These are phyloP conservation scores for Rhadina sibilatrix DNA, from an alignment of 2,113 vertebrate genomes.

Conservation along the genomic window DNA sequence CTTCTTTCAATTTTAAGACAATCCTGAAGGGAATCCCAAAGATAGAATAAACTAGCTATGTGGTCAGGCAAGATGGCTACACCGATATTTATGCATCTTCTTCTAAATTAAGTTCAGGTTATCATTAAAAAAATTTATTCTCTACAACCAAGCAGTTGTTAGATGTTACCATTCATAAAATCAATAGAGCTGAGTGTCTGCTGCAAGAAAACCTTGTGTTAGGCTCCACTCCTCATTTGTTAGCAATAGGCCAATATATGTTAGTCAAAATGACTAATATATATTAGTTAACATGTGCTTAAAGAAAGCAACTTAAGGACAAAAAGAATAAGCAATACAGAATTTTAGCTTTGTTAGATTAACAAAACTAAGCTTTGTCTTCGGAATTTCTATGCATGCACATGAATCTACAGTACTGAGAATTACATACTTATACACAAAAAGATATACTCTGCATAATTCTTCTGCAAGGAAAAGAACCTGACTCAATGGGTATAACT, in stretches of 20 bases:
- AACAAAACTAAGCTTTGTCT: background rate
- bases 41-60: background rate
- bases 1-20: background rate
- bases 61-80: background rate
- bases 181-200: background rate
- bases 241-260: background rate
- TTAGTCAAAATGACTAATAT: constrained; percentile 12
- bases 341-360: background rate
- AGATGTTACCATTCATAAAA: background rate
- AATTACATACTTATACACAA: background rate
- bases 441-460: background rate
- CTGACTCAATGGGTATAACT: background rate
- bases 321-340: background rate
- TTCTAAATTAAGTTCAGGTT: background rate
- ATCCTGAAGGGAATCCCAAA: background rate
- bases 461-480: background rate
- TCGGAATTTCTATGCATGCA: background rate
- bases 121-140: background rate
- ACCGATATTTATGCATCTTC: background rate
- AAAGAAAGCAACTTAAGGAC: constrained; percentile 9
- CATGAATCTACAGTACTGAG: background rate
- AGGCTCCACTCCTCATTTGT: background rate
- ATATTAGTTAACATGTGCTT: background rate
- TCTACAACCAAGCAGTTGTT: background rate
- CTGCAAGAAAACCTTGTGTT: background rate